Evolutionary conservation across 2,888 invertebrate species (phyloP).

Genomic region (Orthosia cruda): DNA sequence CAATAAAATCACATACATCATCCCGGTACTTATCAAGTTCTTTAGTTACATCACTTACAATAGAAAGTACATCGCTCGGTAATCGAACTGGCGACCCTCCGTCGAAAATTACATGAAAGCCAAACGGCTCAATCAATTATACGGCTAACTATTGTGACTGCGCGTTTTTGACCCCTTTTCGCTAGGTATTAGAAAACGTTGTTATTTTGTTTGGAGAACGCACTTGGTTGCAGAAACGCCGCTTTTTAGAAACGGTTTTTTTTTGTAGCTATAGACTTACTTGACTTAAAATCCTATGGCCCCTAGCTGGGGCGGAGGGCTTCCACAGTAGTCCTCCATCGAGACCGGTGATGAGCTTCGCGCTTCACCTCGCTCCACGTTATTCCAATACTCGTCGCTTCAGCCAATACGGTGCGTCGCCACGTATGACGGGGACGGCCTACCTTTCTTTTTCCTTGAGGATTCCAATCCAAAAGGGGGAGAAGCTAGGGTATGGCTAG

Average conservation of each 20-base stretch:
- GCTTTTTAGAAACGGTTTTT: conserved; percentile 32
- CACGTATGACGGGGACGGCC: too few relatives aligned
- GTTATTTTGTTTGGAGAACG: conserved; percentile 61
- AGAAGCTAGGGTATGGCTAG: too few relatives aligned
- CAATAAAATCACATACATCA: conserved; percentile 22
- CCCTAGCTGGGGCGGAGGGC: too few relatives aligned
- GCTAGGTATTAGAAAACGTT: conserved; percentile 61
- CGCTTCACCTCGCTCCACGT: too few relatives aligned
- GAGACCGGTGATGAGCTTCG: too few relatives aligned
- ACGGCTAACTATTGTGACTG: conserved; percentile 78
- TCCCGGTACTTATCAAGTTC: conserved; percentile 33
- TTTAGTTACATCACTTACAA: conserved; percentile 50
- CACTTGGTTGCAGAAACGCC: conserved; percentile 47
- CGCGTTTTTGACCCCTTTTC: conserved; percentile 77
- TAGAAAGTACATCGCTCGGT: conserved; percentile 52
- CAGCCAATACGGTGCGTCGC: too few relatives aligned
- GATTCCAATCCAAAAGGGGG: too few relatives aligned
- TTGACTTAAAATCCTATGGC: too few relatives aligned
- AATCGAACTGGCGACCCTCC: conserved; percentile 64
- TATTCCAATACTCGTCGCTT: too few relatives aligned
- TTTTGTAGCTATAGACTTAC: neutral
- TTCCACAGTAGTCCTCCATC: too few relatives aligned
- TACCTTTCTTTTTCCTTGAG: too few relatives aligned
- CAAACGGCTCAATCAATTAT: conserved; percentile 77
- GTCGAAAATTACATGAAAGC: conserved; percentile 63